Base-by-base conservation (phyloP, 2,797 vertebrate species). In the Phyllotis vaccarum region DNA sequence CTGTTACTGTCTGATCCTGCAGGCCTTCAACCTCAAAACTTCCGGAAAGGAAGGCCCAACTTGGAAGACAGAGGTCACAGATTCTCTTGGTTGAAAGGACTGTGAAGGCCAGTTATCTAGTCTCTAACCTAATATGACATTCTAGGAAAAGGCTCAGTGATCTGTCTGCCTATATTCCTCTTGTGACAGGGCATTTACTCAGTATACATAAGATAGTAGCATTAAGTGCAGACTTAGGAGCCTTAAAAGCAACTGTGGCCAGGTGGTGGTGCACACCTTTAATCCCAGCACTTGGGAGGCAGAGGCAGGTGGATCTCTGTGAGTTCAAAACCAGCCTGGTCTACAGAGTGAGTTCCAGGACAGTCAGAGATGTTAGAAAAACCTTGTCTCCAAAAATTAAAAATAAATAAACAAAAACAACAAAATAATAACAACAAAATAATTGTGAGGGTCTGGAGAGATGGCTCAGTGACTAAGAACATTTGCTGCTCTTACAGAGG, bases 21-120 rank as follows among this genome's bases (percentile, higher is more conserved):
- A n/a, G 82, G 37, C 5, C 19, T 87, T 49, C 31, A 37, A 3
- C 19, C 58, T 81, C n/a, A 72, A 60, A 78, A 10, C 62, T 80
- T 85, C 31, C 56, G n/a, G 89, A 54, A 27, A 86, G 56, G 37
- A 68, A 81, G 60, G 31, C 58, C 62, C 1, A 19, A 19, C 43
- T 10, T 83, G 43, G 86, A 96, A 89, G 54, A 40, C 74, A 64
- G 89, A 83, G 78, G 34, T 86, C 86, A 49, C n/a, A 46, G 82
- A 19, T 46, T 85, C 79, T 83, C 17, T 3, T 34, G 60, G 80
- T 54, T 14, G 54, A 68, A 88, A 74, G 56, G 64, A 40, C 43
- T 7, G 16, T 40, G 24, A 49, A 60, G 56, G 79, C 62, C 43
- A 74, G 88, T 56, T 56, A 31, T 58, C 70, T 17, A 66, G 11